These are phyloP conservation scores for Lagorchestes hirsutus DNA, from an alignment of 2,797 vertebrate genomes.

Conservation along the genomic window DNA sequence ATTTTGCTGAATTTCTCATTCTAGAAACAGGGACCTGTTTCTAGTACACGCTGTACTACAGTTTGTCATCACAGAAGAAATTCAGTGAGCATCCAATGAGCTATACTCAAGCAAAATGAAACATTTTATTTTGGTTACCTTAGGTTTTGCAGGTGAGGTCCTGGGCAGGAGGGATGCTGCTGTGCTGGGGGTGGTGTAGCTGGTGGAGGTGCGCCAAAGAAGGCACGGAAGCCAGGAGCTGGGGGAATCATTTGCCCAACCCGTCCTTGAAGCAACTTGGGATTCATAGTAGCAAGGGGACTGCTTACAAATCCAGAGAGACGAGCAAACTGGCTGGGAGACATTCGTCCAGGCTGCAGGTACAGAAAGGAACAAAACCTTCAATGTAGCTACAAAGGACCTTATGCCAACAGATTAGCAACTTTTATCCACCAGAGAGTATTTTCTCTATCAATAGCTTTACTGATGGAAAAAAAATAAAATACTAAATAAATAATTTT, in stretches of 20 bases:
- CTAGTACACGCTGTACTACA: not conserved
- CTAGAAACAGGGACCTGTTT: not conserved
- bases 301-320: constrained; percentile 89
- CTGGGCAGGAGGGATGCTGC: constrained; percentile 81
- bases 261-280: constrained; percentile 87
- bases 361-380: constrained; percentile 30
- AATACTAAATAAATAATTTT: not conserved
- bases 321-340: constrained; percentile 86
- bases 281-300: constrained; percentile 88
- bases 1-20: not conserved
- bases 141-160: constrained; percentile 86
- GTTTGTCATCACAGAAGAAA: not conserved
- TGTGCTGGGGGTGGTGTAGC: constrained; percentile 81
- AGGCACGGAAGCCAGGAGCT: constrained; percentile 92
- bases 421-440: constrained; percentile 15
- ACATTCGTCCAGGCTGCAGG: constrained; percentile 85
- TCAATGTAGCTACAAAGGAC: not conserved
- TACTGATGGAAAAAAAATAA: constrained; percentile 19
- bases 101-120: not conserved
- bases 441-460: constrained; percentile 16
- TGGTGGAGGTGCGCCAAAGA: constrained; percentile 90
- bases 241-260: constrained; percentile 90
- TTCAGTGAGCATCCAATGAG: not conserved
- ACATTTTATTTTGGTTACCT: constrained; percentile 73
- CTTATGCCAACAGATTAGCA: not conserved